A percentile compares a stretch with the other conserved stretches of the same genome.
Evolutionary conservation across 1,140 invertebrate genomes (phyloP).

Genomic region (Druon quercuslanigerum): DNA sequence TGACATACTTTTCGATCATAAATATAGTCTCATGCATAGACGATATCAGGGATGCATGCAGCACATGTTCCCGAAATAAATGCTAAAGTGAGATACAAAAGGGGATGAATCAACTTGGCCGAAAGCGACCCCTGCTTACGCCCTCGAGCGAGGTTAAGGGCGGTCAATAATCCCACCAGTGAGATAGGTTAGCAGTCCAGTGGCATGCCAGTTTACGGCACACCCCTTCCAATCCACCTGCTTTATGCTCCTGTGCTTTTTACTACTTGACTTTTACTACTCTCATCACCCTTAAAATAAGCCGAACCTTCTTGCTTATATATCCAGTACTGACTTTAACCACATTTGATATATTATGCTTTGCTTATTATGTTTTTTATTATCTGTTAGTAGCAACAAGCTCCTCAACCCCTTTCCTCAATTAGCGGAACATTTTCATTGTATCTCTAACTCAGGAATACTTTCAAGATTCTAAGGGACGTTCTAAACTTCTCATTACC

Average conservation of each 20-base stretch:
- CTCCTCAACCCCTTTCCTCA: too few relatives aligned
- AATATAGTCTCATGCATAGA: not conserved
- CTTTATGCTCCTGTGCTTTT: not conserved
- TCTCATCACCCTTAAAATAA: not conserved
- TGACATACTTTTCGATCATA: not conserved
- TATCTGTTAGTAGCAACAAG: too few relatives aligned
- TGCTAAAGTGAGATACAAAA: conserved; percentile 14
- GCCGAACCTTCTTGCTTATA: too few relatives aligned
- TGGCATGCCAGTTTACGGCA: conserved; percentile 21
- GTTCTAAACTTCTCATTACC: too few relatives aligned
- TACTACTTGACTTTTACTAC: not conserved
- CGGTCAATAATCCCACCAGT: conserved; percentile 45
- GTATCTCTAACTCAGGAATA: conserved; percentile 29
- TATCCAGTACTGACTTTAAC: not conserved
- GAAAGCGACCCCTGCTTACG: conserved; percentile 31
- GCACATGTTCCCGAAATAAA: not conserved
- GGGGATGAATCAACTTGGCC: conserved; percentile 8
- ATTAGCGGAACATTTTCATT: not conserved
- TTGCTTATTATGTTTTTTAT: too few relatives aligned
- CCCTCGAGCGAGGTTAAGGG: conserved; percentile 27
- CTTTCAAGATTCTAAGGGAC: too few relatives aligned
- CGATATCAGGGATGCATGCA: not conserved
- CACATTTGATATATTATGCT: too few relatives aligned
- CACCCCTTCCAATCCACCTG: conserved; percentile 6
- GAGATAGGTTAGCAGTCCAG: conserved; percentile 43